Evolutionary conservation across 2,113 vertebrate species (phyloP).

Genomic region (Entelurus aequoreus): DNA sequence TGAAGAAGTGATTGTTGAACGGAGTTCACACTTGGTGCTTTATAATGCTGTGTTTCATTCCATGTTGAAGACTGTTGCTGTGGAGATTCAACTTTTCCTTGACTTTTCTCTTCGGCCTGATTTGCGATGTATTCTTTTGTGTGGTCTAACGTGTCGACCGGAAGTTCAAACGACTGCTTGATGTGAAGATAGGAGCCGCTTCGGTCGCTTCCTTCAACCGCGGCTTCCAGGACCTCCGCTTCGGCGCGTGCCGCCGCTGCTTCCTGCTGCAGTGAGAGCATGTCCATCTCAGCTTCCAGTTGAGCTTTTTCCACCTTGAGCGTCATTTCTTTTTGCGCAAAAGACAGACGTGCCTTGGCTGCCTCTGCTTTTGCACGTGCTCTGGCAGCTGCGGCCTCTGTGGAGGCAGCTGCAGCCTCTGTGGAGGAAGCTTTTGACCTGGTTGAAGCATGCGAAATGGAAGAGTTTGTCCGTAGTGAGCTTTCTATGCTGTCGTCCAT

Average conservation of each 20-base stretch:
- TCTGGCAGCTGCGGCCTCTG: neutral
- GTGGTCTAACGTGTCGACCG: neutral
- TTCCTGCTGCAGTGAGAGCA: conserved; percentile 1
- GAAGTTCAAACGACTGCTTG: neutral
- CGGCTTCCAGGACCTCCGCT: conserved; percentile 1
- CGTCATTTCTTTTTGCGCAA: conserved; percentile 1
- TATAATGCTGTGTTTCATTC: neutral
- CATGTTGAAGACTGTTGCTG: neutral
- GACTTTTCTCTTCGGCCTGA: neutral
- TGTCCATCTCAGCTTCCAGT: neutral
- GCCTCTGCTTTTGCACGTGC: neutral
- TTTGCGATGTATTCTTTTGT: conserved; percentile 3
- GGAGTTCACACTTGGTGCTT: neutral
- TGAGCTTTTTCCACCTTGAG: conserved; percentile 4
- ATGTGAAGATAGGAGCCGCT: neutral
- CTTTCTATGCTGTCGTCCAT: neutral
- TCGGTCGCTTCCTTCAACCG: neutral
- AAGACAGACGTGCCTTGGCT: conserved; percentile 1
- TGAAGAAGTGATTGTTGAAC: neutral
- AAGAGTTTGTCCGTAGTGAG: neutral
- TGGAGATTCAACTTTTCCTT: neutral
- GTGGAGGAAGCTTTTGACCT: neutral
- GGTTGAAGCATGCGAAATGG: neutral
- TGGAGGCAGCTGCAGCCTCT: neutral
- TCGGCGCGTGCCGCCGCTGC: conserved; percentile 1